These are phyloP conservation scores for Poeciliopsis retropinna DNA, from an alignment of 2,113 vertebrate genomes.

Conservation along the genomic window DNA sequence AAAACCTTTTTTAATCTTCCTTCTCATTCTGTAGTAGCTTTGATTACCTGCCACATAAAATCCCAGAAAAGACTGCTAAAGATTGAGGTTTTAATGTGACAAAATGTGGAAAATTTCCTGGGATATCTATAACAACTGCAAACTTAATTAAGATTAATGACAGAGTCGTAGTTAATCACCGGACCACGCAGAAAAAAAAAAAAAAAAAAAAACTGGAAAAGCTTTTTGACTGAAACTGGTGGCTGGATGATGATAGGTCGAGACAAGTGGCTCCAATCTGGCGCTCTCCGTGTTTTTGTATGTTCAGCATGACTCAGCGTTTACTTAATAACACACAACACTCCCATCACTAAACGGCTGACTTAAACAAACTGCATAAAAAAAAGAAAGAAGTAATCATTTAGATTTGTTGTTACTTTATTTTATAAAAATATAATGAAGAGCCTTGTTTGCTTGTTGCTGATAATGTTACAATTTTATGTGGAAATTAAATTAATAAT, in stretches of 20 bases:
- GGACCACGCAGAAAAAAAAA: slow-evolving; percentile 7
- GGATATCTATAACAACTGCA: neutral
- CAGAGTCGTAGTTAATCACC: neutral
- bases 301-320: slow-evolving; percentile 68
- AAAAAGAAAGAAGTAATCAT: neutral
- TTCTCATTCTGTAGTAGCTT: neutral
- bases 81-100: neutral
- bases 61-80: neutral
- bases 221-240: neutral
- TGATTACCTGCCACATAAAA: neutral
- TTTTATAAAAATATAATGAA: neutral
- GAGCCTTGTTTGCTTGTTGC: neutral
- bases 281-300: slow-evolving; percentile 14
- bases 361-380: neutral
- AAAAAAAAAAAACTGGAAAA: neutral
- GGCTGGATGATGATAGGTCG: slow-evolving; percentile 9
- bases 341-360: neutral
- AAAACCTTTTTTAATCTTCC: too few relatives aligned
- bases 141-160: neutral
- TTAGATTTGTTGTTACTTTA: neutral
- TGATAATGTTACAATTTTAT: neutral
- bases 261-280: slow-evolving; percentile 59
- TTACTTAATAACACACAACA: slow-evolving; percentile 5
- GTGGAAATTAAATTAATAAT: neutral
- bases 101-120: neutral